Percentiles rank a stretch among this genome's conserved stretches.
phyloP scores from a whole-genome alignment of 2,797 vertebrate species.

The Brotogeris chrysoptera region DNA sequence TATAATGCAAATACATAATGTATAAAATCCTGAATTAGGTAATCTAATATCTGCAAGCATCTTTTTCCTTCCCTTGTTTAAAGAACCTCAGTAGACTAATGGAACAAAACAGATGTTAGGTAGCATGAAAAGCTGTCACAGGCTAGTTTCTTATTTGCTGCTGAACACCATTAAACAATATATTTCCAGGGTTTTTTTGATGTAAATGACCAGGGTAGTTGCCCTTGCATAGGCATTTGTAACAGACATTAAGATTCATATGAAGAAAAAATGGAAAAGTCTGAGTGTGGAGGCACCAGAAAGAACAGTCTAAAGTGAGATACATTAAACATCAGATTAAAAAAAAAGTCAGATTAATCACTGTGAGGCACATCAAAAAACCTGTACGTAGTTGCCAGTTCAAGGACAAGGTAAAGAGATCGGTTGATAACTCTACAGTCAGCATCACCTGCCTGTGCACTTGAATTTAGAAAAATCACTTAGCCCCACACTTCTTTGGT shows the following conservation, averaged over 20 bases:
- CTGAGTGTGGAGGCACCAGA: background rate
- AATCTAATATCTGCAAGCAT: background rate
- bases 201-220: background rate
- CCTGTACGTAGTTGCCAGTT: accelerated
- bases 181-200: background rate
- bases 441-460: background rate
- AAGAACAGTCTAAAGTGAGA: background rate
- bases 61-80: background rate
- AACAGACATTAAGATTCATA: background rate
- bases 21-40: background rate
- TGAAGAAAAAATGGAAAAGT: background rate
- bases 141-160: background rate
- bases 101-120: background rate
- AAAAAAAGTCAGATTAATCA: background rate
- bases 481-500: background rate
- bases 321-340: background rate
- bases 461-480: background rate
- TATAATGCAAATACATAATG: background rate
- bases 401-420: background rate
- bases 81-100: background rate
- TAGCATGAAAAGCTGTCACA: background rate
- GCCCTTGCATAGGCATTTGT: background rate
- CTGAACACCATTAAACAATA: background rate
- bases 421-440: background rate
- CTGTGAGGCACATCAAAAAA: background rate